These are phyloP conservation scores for Hypolimnas misippus DNA, from an alignment of 2,888 invertebrate species.

Conservation along the genomic window DNA sequence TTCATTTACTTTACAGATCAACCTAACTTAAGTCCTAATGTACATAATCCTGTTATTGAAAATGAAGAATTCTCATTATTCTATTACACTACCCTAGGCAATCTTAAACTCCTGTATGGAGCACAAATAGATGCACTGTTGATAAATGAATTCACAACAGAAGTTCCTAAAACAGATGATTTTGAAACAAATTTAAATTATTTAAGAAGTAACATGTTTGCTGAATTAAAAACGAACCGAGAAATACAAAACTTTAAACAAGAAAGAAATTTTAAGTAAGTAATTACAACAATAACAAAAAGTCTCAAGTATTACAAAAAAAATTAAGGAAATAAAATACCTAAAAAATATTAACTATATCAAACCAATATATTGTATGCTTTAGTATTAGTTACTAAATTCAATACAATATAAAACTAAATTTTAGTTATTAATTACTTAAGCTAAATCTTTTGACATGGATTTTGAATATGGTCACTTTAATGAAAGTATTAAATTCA, in stretches of 20 bases:
- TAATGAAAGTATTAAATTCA: too few species aligned
- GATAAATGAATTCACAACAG: conserved; percentile 31
- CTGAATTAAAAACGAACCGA: conserved; percentile 54
- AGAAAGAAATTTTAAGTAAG: conserved; percentile 52
- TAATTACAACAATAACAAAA: too few species aligned
- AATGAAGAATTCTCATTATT: conserved; percentile 56
- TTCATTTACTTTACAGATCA: conserved; percentile 46
- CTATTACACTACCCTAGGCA: conserved; percentile 45
- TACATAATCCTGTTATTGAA: conserved; percentile 52
- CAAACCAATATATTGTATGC: too few species aligned
- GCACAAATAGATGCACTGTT: conserved; percentile 57
- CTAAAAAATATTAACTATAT: too few species aligned
- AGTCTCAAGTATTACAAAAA: too few species aligned
- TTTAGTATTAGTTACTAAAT: too few species aligned
- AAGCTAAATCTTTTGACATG: too few species aligned
- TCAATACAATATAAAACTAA: too few species aligned
- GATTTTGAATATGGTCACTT: too few species aligned
- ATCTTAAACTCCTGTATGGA: conserved; percentile 52
- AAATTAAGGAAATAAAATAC: too few species aligned
- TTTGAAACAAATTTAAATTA: conserved; percentile 47
- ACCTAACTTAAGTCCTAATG: conserved; percentile 45
- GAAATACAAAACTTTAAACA: conserved; percentile 47
- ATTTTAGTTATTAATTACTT: too few species aligned
- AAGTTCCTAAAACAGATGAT: conserved; percentile 42
- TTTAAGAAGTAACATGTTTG: conserved; percentile 47